A percentile compares a stretch with the other conserved stretches of the same genome.
Evolutionary conservation across 2,113 vertebrate genomes (phyloP).

Genomic region (Anguilla japonica): DNA sequence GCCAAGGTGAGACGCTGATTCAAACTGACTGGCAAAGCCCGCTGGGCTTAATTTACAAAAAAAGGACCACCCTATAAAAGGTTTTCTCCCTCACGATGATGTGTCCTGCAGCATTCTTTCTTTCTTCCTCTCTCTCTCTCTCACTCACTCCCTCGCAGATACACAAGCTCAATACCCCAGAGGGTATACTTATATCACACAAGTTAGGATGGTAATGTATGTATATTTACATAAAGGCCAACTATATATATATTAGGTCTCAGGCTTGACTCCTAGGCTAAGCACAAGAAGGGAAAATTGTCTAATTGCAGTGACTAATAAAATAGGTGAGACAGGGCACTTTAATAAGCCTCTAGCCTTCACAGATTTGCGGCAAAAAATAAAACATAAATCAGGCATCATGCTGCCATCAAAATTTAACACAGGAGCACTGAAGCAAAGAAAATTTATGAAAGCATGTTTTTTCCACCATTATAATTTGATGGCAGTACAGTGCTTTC

Average conservation of each 20-base stretch:
- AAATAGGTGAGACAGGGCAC: slow-evolving; percentile 38
- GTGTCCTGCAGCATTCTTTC: slow-evolving; percentile 37
- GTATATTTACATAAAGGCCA: slow-evolving; percentile 42
- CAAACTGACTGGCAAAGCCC: slow-evolving; percentile 41
- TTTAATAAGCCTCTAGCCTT: slow-evolving; percentile 30
- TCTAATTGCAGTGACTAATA: slow-evolving; percentile 43
- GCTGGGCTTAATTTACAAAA: slow-evolving; percentile 46
- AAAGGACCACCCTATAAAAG: slow-evolving; percentile 37
- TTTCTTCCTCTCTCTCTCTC: slow-evolving; percentile 1
- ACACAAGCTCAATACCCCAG: slow-evolving; percentile 29
- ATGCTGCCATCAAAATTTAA: slow-evolving; percentile 44
- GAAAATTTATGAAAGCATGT: slow-evolving; percentile 17
- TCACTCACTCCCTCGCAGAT: background rate
- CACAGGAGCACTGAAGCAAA: slow-evolving; percentile 26
- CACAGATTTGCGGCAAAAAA: background rate
- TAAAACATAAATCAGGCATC: slow-evolving; percentile 14
- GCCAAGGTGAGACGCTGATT: slow-evolving; percentile 37
- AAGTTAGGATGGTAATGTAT: background rate
- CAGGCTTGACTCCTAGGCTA: slow-evolving; percentile 36
- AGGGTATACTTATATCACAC: slow-evolving; percentile 27
- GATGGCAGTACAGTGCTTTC: slow-evolving; percentile 13
- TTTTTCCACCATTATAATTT: slow-evolving; percentile 29
- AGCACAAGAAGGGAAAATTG: slow-evolving; percentile 40
- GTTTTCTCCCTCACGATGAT: slow-evolving; percentile 36
- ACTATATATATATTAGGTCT: slow-evolving; percentile 25